Percentiles rank a stretch among this genome's conserved stretches.
phyloP scores from a whole-genome alignment of 2,113 vertebrate species.

The Pluvianellus socialis region DNA sequence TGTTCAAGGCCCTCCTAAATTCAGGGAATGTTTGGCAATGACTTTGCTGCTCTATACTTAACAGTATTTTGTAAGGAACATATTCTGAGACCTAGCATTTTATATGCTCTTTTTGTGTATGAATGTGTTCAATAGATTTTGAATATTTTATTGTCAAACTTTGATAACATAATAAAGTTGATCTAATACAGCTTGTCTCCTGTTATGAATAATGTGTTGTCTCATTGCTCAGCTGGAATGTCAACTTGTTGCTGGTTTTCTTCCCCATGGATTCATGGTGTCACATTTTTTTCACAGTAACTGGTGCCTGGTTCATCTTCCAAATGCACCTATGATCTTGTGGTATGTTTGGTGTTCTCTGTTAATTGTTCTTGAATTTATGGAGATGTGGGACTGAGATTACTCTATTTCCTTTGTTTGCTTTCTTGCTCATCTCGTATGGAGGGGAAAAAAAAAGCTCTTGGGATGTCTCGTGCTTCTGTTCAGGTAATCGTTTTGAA shows the following conservation, averaged over 20 bases:
- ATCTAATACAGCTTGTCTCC: slow-evolving; percentile 38
- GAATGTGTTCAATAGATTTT: slow-evolving; percentile 47
- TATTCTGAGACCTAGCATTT: slow-evolving; percentile 62
- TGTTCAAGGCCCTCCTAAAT: slow-evolving; percentile 50
- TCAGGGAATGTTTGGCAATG: slow-evolving; percentile 65
- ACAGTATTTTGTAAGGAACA: slow-evolving; percentile 70
- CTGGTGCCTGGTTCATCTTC: neutral
- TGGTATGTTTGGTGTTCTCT: neutral
- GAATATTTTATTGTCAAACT: slow-evolving; percentile 61
- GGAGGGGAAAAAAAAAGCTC: neutral
- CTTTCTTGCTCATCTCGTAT: neutral
- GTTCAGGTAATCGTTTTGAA: neutral
- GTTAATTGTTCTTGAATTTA: neutral
- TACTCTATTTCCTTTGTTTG: neutral
- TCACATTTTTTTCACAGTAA: neutral
- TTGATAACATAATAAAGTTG: slow-evolving; percentile 72
- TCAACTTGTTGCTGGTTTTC: neutral
- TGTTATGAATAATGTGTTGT: neutral
- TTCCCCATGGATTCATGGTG: neutral
- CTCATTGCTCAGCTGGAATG: neutral
- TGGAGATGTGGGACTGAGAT: neutral
- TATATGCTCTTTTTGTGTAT: slow-evolving; percentile 59
- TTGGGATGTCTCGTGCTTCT: neutral
- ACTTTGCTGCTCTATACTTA: slow-evolving; percentile 61
- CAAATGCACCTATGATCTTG: neutral